Evolutionary conservation across 2,888 invertebrate genomes (phyloP), one percentile per base, ranked within the genome.

Genomic region (Callinectes sapidus): DNA sequence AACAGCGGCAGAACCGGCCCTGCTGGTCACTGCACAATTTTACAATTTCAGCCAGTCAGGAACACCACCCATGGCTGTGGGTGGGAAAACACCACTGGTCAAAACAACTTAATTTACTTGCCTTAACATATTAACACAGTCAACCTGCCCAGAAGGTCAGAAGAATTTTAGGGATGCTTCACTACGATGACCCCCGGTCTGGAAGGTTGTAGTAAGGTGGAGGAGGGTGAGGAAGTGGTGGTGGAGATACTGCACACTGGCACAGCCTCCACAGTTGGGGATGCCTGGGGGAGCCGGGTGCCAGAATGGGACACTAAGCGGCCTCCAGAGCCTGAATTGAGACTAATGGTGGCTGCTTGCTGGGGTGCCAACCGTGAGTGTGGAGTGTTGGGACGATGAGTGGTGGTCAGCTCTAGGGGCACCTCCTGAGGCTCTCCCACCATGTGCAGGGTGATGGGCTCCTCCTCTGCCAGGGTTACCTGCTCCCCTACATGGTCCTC

Each of bases 171-270:
- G 54, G 94, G 93, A 66, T 94, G 94, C 54, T 94, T 94, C 42
- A 94, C 94, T 42, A 94, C 94, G 90, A 94, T 94, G n/a, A 94
- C 94, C 32, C 94, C 94, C 48, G 94, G 94, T 91, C 94, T 91
- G 48, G 94, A 88, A 23, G 94, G 92, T 81, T 94, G 93, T 28
- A 94, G 90, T 35, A 93, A 77, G 71, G 90, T 93, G 71, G 92
- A 71, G 39, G 92, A 77, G 89, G 77, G 90, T 48, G 90, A 92
- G 32, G 91, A 86, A 32, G 87, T 91, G 81, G 91, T 90, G 85
- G 92, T 94, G 55, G 90, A 91, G 87, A 91, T 94, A 54, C 93
- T 93, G 42, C 90, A 93, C n/a, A 93, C 90, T n/a, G 92, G 89
- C 23, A 86, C 88, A n/a, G 77, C 71, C 35, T 92, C 92, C 10